Percentiles rank a stretch among this genome's conserved stretches.
These are phyloP conservation scores for Micropoecilia bifurca DNA, from an alignment of 2,797 vertebrate species.

Conservation along the genomic window DNA sequence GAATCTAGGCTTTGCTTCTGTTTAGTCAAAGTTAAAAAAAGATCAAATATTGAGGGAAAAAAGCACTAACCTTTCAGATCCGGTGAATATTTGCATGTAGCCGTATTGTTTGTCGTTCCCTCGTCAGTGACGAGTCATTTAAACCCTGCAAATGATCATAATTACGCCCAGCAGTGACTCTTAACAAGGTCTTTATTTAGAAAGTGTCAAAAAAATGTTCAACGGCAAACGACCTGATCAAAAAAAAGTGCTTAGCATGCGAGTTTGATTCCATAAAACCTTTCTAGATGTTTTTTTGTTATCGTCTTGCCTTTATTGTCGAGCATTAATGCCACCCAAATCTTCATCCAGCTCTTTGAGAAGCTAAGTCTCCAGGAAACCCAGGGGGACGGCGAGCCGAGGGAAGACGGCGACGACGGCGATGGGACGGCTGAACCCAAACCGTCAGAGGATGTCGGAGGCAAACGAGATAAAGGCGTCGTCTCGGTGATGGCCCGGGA, in stretches of 20 bases:
- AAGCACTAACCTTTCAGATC: no score
- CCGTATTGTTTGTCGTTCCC: background rate
- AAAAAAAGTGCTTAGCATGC: background rate
- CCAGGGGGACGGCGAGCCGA: slow-evolving; percentile 63
- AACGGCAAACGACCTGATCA: background rate
- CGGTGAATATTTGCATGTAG: background rate
- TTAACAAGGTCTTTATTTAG: background rate
- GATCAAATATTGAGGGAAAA: background rate
- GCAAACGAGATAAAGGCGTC: slow-evolving; percentile 14
- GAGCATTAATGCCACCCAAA: background rate
- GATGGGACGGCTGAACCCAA: slow-evolving; percentile 9
- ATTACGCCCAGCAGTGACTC: background rate
- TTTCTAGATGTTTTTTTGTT: background rate
- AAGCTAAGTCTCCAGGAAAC: slow-evolving; percentile 89
- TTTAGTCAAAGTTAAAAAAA: background rate
- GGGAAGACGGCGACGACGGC: background rate
- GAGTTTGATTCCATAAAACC: background rate
- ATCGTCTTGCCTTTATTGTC: background rate
- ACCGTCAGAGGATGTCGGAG: background rate
- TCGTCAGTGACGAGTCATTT: background rate
- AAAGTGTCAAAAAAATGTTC: background rate
- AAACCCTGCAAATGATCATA: background rate
- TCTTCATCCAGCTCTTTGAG: slow-evolving; percentile 88
- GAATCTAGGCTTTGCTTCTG: background rate
- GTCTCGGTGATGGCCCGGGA: background rate